Evolutionary conservation across 1,140 invertebrate genomes (phyloP).

Genomic region (Drosophila insularis): DNA sequence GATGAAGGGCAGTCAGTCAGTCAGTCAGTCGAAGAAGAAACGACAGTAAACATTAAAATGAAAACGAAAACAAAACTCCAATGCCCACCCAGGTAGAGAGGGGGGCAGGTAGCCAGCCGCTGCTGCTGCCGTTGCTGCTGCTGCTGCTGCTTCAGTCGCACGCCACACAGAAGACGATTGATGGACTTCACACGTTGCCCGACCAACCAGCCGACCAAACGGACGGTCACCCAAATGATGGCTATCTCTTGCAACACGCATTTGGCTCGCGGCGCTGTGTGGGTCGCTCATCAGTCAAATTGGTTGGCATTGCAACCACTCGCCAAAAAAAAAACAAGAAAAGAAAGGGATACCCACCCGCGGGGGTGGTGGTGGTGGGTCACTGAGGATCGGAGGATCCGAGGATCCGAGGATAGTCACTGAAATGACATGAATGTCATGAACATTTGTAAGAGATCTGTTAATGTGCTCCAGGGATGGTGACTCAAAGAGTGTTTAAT

Average conservation of each 20-base stretch:
- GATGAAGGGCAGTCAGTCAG: constrained; percentile 26
- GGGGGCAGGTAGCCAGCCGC: constrained; percentile 37
- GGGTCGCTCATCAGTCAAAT: constrained; percentile 76
- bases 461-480: constrained; percentile 39
- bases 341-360: no score
- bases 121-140: constrained; percentile 35
- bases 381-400: no score
- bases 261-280: constrained; percentile 57
- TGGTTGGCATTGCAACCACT: constrained; percentile 57
- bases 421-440: constrained; percentile 43
- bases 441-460: constrained; percentile 18
- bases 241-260: constrained; percentile 56
- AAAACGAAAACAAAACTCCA: constrained; percentile 71
- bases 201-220: no score
- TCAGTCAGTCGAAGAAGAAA: constrained; percentile 14
- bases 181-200: constrained; percentile 66
- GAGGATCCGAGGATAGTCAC: not conserved
- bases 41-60: constrained; percentile 68
- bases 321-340: not conserved
- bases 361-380: no score
- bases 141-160: constrained; percentile 52
- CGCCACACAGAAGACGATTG: constrained; percentile 62
- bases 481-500: constrained; percentile 12
- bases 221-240: constrained; percentile 40
- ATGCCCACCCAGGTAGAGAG: constrained; percentile 64